phyloP scores from a whole-genome alignment of 2,888 invertebrate genomes.

The Lysandra coridon region DNA sequence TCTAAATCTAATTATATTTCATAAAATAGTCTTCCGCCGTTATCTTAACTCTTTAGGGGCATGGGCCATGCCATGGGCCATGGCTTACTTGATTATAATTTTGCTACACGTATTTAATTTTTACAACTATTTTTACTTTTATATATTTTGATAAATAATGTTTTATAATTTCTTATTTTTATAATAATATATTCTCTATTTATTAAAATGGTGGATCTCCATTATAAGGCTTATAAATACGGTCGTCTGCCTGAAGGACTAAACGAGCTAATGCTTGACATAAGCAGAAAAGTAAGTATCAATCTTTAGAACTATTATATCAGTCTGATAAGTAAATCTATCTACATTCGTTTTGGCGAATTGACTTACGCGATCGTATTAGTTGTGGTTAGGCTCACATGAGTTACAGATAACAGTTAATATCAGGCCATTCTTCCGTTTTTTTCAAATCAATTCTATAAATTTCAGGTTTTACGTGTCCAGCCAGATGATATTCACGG shows the following conservation, averaged over 20 bases:
- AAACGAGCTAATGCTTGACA: conserved; percentile 85
- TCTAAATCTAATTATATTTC: background rate
- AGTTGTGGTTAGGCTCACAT: too few species aligned
- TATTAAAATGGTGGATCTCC: background rate
- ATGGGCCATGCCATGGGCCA: background rate
- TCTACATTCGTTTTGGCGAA: background rate
- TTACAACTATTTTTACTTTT: background rate
- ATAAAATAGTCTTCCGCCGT: background rate
- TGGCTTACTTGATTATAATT: background rate
- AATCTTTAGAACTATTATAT: background rate
- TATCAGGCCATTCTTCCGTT: background rate
- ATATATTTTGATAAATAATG: background rate
- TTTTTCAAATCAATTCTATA: background rate
- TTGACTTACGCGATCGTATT: too few species aligned
- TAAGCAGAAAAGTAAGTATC: conserved; percentile 83
- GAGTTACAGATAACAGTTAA: too few species aligned
- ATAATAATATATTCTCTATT: background rate
- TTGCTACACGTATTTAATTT: background rate
- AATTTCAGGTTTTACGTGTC: conserved; percentile 81
- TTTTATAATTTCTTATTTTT: background rate
- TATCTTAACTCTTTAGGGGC: too few species aligned
- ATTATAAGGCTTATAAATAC: conserved; percentile 45
- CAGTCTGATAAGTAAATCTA: background rate
- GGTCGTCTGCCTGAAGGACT: conserved; percentile 82
- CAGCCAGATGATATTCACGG: conserved; percentile 83